These are phyloP conservation scores for Sphaerophoria taeniata DNA, from an alignment of 2,888 invertebrate species.

Conservation along the genomic window DNA sequence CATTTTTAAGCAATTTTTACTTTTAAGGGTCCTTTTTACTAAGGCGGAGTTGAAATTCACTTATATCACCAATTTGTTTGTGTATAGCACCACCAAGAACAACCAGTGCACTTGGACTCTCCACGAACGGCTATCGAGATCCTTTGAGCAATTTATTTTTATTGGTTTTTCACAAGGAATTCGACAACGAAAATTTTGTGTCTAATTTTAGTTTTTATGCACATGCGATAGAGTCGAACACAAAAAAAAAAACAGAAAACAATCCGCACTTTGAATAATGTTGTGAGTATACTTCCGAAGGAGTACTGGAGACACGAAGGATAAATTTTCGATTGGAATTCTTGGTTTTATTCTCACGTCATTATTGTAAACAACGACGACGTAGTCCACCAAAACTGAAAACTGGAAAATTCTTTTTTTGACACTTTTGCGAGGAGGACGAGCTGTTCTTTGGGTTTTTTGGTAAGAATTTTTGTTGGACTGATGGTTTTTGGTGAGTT, in stretches of 20 bases:
- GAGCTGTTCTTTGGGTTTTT: conserved; percentile 25
- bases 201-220: conserved; percentile 28
- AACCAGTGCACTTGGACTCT: conserved; percentile 46
- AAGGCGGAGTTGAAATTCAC: conserved; percentile 43
- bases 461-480: background rate
- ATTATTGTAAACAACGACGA: conserved; percentile 67
- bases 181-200: background rate
- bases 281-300: background rate
- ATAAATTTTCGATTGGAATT: conserved; percentile 38
- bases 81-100: conserved; percentile 10
- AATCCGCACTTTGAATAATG: conserved; percentile 58
- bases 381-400: conserved; percentile 65
- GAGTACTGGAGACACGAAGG: conserved; percentile 39
- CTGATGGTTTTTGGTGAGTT: conserved; percentile 27
- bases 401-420: conserved; percentile 70
- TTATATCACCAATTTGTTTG: conserved; percentile 36
- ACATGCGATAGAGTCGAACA: background rate
- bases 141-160: conserved; percentile 48
- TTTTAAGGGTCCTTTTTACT: conserved; percentile 24
- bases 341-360: conserved; percentile 64
- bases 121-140: background rate
- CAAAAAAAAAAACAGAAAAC: background rate
- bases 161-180: conserved; percentile 29
- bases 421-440: conserved; percentile 60
- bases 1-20: background rate